Conservation (phyloP, 2,888 invertebrate genomes). For the Abrostola triplasia region DNA sequence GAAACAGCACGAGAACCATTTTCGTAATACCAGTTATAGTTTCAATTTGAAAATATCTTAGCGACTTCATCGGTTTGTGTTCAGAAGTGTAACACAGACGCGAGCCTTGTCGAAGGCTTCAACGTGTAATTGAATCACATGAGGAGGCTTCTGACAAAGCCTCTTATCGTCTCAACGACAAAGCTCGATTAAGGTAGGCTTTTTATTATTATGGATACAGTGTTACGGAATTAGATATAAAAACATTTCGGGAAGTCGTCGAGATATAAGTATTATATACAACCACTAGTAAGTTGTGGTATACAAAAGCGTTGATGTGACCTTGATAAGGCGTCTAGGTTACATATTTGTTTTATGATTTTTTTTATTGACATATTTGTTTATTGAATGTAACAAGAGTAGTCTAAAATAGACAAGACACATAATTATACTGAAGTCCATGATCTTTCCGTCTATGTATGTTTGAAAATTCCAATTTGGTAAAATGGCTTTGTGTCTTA, state of each 20-base stretch:
- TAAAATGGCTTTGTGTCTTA: too few species aligned
- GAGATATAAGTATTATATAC: background rate
- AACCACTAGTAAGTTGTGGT: too few species aligned
- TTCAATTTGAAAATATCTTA: conserved; percentile 11
- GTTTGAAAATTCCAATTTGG: too few species aligned
- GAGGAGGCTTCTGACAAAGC: conserved; percentile 32
- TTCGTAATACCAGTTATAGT: background rate
- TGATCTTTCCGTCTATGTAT: too few species aligned
- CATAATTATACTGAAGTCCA: too few species aligned
- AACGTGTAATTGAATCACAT: conserved; percentile 39
- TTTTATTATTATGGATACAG: conserved; percentile 39
- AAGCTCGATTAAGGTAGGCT: conserved; percentile 34
- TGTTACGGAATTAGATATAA: conserved; percentile 12
- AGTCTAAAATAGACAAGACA: too few species aligned
- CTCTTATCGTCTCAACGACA: conserved; percentile 29
- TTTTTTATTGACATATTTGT: too few species aligned
- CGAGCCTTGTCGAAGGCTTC: conserved; percentile 16
- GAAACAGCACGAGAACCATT: background rate
- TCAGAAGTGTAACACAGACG: conserved; percentile 13
- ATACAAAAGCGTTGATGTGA: too few species aligned
- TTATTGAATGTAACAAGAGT: too few species aligned
- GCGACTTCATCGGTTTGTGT: background rate
- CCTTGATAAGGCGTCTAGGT: too few species aligned
- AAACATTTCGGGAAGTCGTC: background rate
- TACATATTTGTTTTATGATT: too few species aligned